Evolutionary conservation across 2,797 vertebrate genomes (phyloP), one percentile per base, ranked within the genome.

Genomic region (Manis crassicaudata): DNA sequence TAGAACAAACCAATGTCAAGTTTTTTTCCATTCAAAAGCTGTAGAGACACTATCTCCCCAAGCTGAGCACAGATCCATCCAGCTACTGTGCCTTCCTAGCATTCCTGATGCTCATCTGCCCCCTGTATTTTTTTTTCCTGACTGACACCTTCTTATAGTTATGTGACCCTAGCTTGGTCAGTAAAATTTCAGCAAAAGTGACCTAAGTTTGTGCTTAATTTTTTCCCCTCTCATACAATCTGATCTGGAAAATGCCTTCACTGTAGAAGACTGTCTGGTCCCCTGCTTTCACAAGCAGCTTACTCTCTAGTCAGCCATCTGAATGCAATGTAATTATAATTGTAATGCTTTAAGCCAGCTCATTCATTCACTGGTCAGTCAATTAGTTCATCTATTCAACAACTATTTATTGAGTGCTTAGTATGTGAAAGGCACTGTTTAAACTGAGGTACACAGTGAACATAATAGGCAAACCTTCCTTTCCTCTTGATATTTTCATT

Each of bases 1-100:
- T 97, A 7, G 29, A 98, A 98, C 98, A 98, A 98, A 97, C 70
- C 0, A 20, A 95, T 86, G 82, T 93, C 95, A 97, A 97, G 90
- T 68, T 96, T 96, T 46, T 73, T 97, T 95, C 95, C 88, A 68
- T 68, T 92, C 68, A 68, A 62, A 96, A 82, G 43, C 32, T 17
- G 35, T 12, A 82, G 58, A 54, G 21, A 88, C 65, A 32, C 56
- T 56, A 8, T 85, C 62, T 96, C 13, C 60, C 73, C 35, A 70
- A 76, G 2, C 18, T 65, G 8, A 72, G 14, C 13, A 76, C 65
- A 92, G 37, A 81, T 60, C 58, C 5, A 16, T 83, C 29, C 12
- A 20, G 50, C 32, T 20, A 21, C 0, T 9, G 4, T 54, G 9
- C 4, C 6, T 76, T 76, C 67, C 6, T 8, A 46, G 16, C 27